Evolutionary conservation across 92 coral and sea anemone genomes (phyloP), one percentile per base, ranked within the genome.

Genomic region (Epizoanthus fatuus): DNA sequence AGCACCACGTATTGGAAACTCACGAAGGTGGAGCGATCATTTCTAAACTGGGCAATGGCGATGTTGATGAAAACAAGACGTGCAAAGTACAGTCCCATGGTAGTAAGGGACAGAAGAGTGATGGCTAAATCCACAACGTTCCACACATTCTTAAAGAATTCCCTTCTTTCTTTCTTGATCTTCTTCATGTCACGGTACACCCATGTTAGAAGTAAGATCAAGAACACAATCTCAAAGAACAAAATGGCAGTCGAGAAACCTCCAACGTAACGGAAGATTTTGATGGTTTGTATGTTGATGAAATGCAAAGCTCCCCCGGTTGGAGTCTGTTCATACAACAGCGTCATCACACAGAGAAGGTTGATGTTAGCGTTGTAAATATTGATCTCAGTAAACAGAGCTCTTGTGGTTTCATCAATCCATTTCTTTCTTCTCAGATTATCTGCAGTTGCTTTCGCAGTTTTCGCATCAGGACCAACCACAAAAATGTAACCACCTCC

Each of bases 1-100:
- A 90, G 60, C 40, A 96, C 95, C 6, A 94, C 95, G 92, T 96
- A 96, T 86, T 96, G 98, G 87, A 96, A 96, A 68, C 95, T 92
- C 47, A 93, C 96, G 64, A 92, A 96, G n/a, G 79, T 40, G n/a
- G 86, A 52, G 11, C 92, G 93, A 57, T 96, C 91, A 16, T 89
- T 76, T 44, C 89, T 94, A 67, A 93, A 86, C 64, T 88, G 83
- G 3, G 64, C 75, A 52, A 95, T 76, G 55, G 96, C 95, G 7
- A 64, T 17, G 29, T 87, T 75, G 19, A 92, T 92, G 32, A 87
- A 92, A 15, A 86, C 89, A 65, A 94, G 52, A 12, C 99, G 98
- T 42, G 91, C 68, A n/a, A 96, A 92, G 86, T 96, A 96, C 52
- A 96, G 47, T 1, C 87, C 96, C 22, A 95, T 72, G 3, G 96